phyloP scores from a whole-genome alignment of 2,797 vertebrate genomes.

The Sebastes hubbsi region DNA sequence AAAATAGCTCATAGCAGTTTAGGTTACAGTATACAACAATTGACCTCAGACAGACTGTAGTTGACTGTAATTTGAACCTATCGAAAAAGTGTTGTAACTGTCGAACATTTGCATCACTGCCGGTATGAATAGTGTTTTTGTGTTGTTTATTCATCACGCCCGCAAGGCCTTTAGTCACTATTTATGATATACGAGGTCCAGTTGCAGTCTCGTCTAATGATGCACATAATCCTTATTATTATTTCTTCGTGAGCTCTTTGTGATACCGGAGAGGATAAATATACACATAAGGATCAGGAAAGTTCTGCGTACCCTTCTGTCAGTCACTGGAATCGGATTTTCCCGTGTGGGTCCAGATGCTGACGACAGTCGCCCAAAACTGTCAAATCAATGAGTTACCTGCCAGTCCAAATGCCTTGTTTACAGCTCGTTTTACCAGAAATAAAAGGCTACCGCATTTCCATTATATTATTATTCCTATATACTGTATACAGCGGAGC shows the following conservation, averaged over 20 bases:
- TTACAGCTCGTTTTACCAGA: neutral
- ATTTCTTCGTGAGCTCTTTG: neutral
- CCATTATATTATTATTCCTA: neutral
- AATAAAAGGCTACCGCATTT: neutral
- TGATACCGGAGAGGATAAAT: neutral
- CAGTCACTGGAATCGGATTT: neutral
- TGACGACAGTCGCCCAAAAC: neutral
- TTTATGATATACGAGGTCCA: neutral
- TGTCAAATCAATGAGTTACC: neutral
- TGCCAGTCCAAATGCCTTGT: neutral
- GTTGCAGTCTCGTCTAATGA: neutral
- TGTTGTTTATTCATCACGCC: too few species aligned
- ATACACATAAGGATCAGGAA: neutral
- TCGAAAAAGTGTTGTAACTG: too few species aligned
- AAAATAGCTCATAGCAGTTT: too few species aligned
- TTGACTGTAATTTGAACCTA: too few species aligned
- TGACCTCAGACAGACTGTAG: too few species aligned
- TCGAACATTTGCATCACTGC: too few species aligned
- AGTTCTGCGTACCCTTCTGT: neutral
- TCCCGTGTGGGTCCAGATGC: neutral
- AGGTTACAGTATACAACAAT: too few species aligned
- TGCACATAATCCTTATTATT: neutral
- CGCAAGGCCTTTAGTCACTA: too few species aligned
- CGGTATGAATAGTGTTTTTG: too few species aligned
- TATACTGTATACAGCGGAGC: neutral